Conservation (phyloP, 2,888 invertebrate species). For the Elysia crispata region DNA sequence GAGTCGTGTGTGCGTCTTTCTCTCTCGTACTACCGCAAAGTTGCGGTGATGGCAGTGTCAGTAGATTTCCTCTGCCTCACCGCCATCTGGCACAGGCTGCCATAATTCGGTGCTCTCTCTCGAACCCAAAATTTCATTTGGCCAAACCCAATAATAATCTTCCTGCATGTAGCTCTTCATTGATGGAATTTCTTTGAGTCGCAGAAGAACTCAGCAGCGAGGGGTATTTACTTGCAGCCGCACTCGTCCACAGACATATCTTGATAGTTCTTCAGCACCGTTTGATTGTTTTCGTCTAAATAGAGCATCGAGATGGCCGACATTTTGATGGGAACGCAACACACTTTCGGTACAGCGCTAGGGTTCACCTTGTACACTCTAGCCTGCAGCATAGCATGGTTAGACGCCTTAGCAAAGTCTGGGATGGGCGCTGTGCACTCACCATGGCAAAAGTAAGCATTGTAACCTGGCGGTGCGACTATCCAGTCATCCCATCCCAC, state of each 20-base stretch:
- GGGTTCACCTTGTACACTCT: slow-evolving; percentile 96
- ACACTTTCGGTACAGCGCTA: slow-evolving; percentile 93
- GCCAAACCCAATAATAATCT: neutral
- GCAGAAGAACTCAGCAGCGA: neutral
- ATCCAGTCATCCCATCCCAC: slow-evolving; percentile 99
- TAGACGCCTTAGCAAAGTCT: slow-evolving; percentile 96
- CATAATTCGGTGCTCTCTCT: no score
- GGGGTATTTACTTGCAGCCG: slow-evolving; percentile 90
- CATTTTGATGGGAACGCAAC: slow-evolving; percentile 97
- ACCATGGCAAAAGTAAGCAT: slow-evolving; percentile 97
- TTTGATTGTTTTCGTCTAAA: slow-evolving; percentile 94
- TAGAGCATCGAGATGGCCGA: slow-evolving; percentile 97
- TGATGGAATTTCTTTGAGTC: no score
- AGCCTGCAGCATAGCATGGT: slow-evolving; percentile 98
- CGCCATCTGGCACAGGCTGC: no score
- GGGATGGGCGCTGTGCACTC: slow-evolving; percentile 96
- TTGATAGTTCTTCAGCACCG: slow-evolving; percentile 98
- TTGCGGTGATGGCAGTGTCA: no score
- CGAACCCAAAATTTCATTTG: neutral
- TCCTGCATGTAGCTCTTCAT: neutral
- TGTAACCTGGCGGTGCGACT: slow-evolving; percentile 96
- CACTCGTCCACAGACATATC: slow-evolving; percentile 99
- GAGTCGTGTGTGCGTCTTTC: no score
- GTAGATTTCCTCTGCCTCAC: no score
- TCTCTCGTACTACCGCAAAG: no score